phyloP scores from a whole-genome alignment of 2,797 vertebrate species.

The Tinamus major region DNA sequence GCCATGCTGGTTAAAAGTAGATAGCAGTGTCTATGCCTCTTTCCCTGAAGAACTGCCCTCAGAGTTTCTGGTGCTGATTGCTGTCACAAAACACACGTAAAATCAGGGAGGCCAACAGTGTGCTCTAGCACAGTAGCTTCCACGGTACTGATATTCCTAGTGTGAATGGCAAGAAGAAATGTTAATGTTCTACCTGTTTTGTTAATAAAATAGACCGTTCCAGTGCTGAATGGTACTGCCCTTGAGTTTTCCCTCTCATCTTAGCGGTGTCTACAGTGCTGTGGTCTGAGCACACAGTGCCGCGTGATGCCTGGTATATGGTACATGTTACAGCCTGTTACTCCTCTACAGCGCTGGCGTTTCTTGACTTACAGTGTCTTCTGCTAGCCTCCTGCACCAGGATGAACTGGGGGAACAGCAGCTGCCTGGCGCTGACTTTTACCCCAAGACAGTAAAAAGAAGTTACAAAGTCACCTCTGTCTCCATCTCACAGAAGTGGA shows the following conservation, averaged over 20 bases:
- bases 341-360: background rate
- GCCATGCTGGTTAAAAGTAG: background rate
- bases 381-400: background rate
- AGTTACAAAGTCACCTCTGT: background rate
- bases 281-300: background rate
- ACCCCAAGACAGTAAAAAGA: background rate
- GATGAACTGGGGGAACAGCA: background rate
- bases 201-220: background rate
- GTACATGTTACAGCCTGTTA: fast-evolving
- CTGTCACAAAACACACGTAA: background rate
- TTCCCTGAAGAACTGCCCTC: background rate
- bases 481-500: background rate
- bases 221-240: background rate
- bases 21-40: background rate
- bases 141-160: background rate
- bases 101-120: background rate
- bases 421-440: background rate
- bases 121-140: background rate
- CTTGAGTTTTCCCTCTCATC: background rate
- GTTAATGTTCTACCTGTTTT: background rate
- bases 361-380: background rate
- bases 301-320: background rate
- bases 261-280: background rate
- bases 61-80: background rate
- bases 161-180: background rate